These are phyloP conservation scores for Protosalanx chinensis DNA, from an alignment of 2,797 vertebrate genomes.

Conservation along the genomic window DNA sequence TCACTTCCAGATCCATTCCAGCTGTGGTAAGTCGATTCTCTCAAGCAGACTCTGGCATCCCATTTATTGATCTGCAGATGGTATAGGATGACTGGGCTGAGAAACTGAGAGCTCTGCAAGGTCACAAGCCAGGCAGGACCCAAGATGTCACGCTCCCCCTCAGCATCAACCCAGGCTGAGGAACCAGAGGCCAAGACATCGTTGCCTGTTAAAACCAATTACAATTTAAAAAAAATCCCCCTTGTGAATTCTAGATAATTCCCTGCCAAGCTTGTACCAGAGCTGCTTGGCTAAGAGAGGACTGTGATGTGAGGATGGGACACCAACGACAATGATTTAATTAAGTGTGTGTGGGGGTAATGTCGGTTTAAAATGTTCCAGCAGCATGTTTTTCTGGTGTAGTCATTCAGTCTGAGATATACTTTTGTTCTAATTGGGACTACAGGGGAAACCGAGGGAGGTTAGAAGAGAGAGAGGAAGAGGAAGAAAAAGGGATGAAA, in stretches of 20 bases:
- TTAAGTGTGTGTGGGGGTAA: slow-evolving; percentile 11
- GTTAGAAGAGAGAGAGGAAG: background rate
- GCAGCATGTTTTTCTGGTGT: background rate
- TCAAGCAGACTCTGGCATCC: slow-evolving; percentile 13
- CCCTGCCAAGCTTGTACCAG: slow-evolving; percentile 17
- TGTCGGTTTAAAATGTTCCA: slow-evolving; percentile 29
- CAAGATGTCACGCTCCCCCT: slow-evolving; percentile 36
- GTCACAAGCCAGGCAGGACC: slow-evolving; percentile 41
- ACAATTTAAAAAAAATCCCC: slow-evolving; percentile 40
- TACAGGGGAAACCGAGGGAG: background rate
- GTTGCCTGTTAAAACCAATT: slow-evolving; percentile 51
- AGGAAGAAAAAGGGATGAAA: background rate
- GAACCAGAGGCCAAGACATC: slow-evolving; percentile 30
- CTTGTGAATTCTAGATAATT: slow-evolving; percentile 33
- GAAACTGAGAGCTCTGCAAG: slow-evolving; percentile 47
- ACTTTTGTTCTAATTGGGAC: background rate
- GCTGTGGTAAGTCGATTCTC: slow-evolving; percentile 27
- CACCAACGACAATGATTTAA: slow-evolving; percentile 23
- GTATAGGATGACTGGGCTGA: slow-evolving; percentile 48
- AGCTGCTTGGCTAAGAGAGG: slow-evolving; percentile 24
- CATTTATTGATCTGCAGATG: slow-evolving; percentile 38
- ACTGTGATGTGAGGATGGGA: slow-evolving; percentile 13
- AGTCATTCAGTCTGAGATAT: slow-evolving; percentile 9
- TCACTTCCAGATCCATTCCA: slow-evolving; percentile 26
- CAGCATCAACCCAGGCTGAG: slow-evolving; percentile 5